phyloP scores from a whole-genome alignment of 2,888 invertebrate genomes.

The Epinotia brunnichana region DNA sequence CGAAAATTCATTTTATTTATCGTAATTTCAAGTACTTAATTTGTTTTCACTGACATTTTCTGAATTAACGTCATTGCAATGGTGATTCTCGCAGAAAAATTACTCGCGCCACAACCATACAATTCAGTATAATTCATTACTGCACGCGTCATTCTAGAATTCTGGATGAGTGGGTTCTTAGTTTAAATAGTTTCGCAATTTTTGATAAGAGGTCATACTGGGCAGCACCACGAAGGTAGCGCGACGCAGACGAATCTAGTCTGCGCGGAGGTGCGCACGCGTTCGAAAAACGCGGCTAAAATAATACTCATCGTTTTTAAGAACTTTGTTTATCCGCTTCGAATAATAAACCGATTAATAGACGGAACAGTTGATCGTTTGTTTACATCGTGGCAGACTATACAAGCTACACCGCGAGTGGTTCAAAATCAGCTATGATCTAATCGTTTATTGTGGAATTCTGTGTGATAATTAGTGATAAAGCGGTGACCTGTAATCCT shows the following conservation, averaged over 20 bases:
- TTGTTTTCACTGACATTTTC: slow-evolving; percentile 28
- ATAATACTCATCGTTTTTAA: slow-evolving; percentile 43
- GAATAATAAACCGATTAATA: slow-evolving; percentile 50
- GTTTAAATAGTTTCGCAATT: slow-evolving; percentile 50
- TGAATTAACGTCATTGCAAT: slow-evolving; percentile 18
- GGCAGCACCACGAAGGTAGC: slow-evolving; percentile 50
- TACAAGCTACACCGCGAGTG: slow-evolving; percentile 53
- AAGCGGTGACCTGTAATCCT: slow-evolving; percentile 48
- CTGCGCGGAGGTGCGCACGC: slow-evolving; percentile 65
- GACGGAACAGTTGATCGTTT: slow-evolving; percentile 58
- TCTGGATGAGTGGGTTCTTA: slow-evolving; percentile 30
- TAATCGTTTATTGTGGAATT: slow-evolving; percentile 59
- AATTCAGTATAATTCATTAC: slow-evolving; percentile 4
- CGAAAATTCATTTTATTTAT: no score
- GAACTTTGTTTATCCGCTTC: slow-evolving; percentile 16
- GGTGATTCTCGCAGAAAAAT: slow-evolving; percentile 13
- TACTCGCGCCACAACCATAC: slow-evolving; percentile 14
- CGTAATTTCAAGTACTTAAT: not conserved
- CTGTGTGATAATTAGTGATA: slow-evolving; percentile 59
- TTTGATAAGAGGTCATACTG: slow-evolving; percentile 72
- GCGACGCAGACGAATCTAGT: slow-evolving; percentile 60
- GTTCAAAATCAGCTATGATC: slow-evolving; percentile 61
- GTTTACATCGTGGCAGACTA: slow-evolving; percentile 67
- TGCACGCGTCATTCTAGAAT: slow-evolving; percentile 43
- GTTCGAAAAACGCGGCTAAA: slow-evolving; percentile 47